These are phyloP conservation scores for Chauna torquata DNA, from an alignment of 2,113 vertebrate genomes.

Conservation along the genomic window DNA sequence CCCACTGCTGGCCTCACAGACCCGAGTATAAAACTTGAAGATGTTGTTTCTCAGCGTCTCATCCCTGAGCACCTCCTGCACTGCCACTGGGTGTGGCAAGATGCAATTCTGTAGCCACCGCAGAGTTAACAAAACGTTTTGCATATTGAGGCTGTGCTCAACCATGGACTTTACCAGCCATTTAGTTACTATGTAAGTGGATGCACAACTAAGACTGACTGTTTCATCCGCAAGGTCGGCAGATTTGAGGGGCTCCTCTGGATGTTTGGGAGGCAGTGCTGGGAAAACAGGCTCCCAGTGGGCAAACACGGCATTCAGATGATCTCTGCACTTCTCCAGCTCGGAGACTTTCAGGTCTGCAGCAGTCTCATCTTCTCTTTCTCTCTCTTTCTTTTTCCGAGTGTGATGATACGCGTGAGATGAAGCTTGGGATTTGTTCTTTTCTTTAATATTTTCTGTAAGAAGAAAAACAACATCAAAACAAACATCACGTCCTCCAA, in stretches of 20 bases:
- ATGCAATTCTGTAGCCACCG: slow-evolving; percentile 78
- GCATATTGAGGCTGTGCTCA: slow-evolving; percentile 18
- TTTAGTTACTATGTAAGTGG: slow-evolving; percentile 60
- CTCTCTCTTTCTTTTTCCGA: slow-evolving; percentile 17
- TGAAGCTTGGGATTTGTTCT: slow-evolving; percentile 45
- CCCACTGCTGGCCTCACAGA: slow-evolving; percentile 40
- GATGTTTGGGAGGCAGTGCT: accelerated
- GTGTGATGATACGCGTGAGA: neutral
- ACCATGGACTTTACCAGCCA: slow-evolving; percentile 81
- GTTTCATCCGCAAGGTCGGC: neutral
- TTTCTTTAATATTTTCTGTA: slow-evolving; percentile 81
- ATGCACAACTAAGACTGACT: neutral
- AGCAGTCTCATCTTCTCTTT: neutral
- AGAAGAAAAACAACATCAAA: neutral
- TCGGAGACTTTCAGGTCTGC: neutral
- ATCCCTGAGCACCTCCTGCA: slow-evolving; percentile 71
- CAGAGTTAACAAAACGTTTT: slow-evolving; percentile 47
- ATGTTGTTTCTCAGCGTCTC: slow-evolving; percentile 62
- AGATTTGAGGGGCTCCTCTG: neutral
- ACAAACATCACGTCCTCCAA: neutral
- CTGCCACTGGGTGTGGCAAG: slow-evolving; percentile 6
- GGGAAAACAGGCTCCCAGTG: slow-evolving; percentile 80
- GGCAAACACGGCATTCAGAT: slow-evolving; percentile 78
- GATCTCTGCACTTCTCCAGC: slow-evolving; percentile 73
- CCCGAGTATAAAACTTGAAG: slow-evolving; percentile 78